phyloP scores from a whole-genome alignment of 2,113 vertebrate species.

The Psilopsiagon aurifrons region DNA sequence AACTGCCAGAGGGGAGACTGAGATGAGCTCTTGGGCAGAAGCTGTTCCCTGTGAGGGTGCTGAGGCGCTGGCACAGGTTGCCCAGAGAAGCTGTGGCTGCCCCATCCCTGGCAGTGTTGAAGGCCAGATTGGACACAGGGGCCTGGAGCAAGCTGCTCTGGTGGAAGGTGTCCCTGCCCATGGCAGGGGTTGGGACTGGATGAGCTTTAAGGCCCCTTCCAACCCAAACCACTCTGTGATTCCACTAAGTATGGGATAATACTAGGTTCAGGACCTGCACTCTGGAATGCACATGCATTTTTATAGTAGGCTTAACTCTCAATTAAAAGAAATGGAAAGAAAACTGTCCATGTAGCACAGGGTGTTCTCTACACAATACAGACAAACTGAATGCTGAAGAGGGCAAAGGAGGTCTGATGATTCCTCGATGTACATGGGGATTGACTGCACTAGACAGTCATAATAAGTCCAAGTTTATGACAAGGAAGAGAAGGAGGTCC shows the following conservation, averaged over 20 bases:
- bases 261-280: neutral
- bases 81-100: no score
- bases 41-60: no score
- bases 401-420: neutral
- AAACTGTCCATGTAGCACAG: neutral
- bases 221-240: neutral
- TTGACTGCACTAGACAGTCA: accelerated
- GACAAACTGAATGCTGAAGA: neutral
- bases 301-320: neutral
- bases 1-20: no score
- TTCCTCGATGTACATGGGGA: neutral
- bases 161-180: neutral
- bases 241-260: neutral
- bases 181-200: neutral
- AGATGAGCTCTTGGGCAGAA: no score
- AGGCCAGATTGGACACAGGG: no score
- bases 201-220: neutral
- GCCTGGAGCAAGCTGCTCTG: neutral
- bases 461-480: neutral
- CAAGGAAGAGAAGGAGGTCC: neutral
- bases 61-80: no score
- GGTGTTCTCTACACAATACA: accelerated
- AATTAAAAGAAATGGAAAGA: neutral
- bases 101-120: no score
- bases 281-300: neutral